Evolutionary conservation across 2,113 vertebrate species (phyloP).

Genomic region (Aythya baeri): DNA sequence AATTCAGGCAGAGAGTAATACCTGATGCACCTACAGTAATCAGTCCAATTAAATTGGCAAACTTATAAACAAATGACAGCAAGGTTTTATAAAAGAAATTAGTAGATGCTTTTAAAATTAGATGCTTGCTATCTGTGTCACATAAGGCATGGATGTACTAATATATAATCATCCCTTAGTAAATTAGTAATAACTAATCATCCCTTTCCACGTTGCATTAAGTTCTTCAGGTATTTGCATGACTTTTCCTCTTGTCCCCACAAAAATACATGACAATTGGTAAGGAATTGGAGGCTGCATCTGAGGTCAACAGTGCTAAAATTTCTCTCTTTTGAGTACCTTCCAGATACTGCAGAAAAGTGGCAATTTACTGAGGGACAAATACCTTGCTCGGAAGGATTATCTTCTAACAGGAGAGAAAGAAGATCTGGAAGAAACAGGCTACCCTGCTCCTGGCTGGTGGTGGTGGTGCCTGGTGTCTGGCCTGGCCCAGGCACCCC

Average conservation of each 20-base stretch:
- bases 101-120: neutral
- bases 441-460: neutral
- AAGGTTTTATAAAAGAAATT: neutral
- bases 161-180: neutral
- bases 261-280: neutral
- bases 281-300: neutral
- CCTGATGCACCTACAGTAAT: neutral
- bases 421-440: neutral
- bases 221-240: neutral
- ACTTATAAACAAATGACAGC: neutral
- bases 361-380: neutral
- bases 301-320: neutral
- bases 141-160: neutral
- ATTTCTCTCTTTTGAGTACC: neutral
- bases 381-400: neutral
- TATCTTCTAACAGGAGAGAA: neutral
- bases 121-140: neutral
- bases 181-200: neutral
- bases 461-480: rapidly evolving
- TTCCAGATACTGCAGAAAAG: neutral
- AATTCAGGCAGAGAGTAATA: neutral
- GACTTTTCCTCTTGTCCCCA: neutral
- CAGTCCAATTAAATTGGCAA: neutral
- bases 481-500: rapidly evolving
- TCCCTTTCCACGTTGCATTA: neutral